Conservation (phyloP, 2,888 invertebrate genomes). For the Microplitis deprimator region DNA sequence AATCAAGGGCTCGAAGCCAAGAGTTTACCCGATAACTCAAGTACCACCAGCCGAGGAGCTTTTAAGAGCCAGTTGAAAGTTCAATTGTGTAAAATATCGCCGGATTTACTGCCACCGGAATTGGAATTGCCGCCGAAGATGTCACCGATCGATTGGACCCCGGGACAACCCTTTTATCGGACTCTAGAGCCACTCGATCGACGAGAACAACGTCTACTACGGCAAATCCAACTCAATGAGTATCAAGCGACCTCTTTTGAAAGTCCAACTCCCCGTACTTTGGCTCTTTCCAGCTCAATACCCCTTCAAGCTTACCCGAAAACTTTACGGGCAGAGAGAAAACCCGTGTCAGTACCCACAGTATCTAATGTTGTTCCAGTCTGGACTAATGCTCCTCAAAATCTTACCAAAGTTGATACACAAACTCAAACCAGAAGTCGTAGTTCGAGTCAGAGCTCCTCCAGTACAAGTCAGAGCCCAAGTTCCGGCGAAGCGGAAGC, state of each 20-base stretch:
- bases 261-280: conserved; percentile 64
- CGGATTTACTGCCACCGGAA: conserved; percentile 48
- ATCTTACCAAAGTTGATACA: conserved; percentile 33
- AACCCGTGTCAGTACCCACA: conserved; percentile 4
- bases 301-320: conserved; percentile 36
- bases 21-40: conserved; percentile 58
- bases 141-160: conserved; percentile 61
- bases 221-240: conserved; percentile 50
- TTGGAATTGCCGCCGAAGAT: conserved; percentile 60
- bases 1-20: conserved; percentile 55
- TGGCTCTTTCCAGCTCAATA: conserved; percentile 49
- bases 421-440: conserved; percentile 37
- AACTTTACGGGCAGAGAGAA: conserved; percentile 44
- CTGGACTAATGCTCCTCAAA: conserved; percentile 32
- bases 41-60: conserved; percentile 53
- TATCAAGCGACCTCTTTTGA: conserved; percentile 69
- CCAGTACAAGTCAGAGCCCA: conserved; percentile 13
- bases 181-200: conserved; percentile 54
- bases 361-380: conserved; percentile 24
- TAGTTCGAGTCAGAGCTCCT: conserved; percentile 32
- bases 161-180: conserved; percentile 64
- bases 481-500: conserved; percentile 50
- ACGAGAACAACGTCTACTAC: conserved; percentile 46
- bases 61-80: conserved; percentile 69
- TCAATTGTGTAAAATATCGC: conserved; percentile 56